Base-by-base conservation (phyloP, 2,113 vertebrate species). In the Machaerirhynchus nigripectus region DNA sequence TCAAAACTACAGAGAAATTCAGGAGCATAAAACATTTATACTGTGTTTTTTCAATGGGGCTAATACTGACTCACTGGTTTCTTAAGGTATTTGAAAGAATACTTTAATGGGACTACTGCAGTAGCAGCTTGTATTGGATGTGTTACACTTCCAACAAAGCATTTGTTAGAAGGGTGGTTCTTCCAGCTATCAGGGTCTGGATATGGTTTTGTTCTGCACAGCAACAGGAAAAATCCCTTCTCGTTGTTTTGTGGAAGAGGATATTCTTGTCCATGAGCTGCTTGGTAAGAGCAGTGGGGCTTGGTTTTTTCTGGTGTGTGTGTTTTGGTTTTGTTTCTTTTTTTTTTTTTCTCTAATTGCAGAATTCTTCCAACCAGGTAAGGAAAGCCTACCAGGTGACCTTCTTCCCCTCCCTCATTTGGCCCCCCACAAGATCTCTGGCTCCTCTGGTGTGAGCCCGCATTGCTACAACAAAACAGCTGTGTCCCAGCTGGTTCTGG, bases 101-200 rank as follows among this genome's bases (percentile, higher is more conserved):
- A 30, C 4, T 2, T 0, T n/a, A 49, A 27, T 0, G 0, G 4
- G 23, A 33, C 7, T 80, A 6, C 9, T 27, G 44, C 35, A 30
- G 47, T 19, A 67, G 33, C 26, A 67, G 31, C 20, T 87, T 39
- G 9, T 73, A 4, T 13, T 30, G 39, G 9, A 17, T n/a, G 15
- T 6, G 5, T 33, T 69, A 47, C 17, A 2, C 7, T 79, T 40
- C 9, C 9, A 61, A 55, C 1, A 19, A 52, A 61, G 20, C 6
- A 10, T 33, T 68, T 63, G 47, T 82, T 5, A 50, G 37, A 49
- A 11, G 24, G 23, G 3, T 16, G 18, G 53, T n/a, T n/a, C n/a
- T n/a, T n/a, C n/a, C n/a, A n/a, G 13, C 19, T 26, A 0, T 59
- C 7, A 16, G 27, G 47, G 7, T 61, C 19, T 55, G 42, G 39